Base-by-base conservation (phyloP, 2,113 vertebrate genomes). In the Lepisosteus oculatus region DNA sequence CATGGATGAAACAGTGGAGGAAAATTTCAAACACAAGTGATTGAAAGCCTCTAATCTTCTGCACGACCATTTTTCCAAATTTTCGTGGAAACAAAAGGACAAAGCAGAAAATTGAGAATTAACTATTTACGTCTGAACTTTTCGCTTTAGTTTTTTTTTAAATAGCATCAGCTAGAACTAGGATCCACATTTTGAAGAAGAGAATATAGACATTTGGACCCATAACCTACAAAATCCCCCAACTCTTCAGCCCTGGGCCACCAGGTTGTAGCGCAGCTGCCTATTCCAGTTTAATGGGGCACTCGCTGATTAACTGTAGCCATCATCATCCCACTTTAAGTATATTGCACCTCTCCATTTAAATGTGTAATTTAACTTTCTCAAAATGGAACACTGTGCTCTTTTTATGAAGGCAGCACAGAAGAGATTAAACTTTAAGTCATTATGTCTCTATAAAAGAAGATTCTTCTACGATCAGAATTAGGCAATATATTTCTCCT, bases 361-460 rank as follows among this genome's bases (percentile, higher is more conserved):
- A 80, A 80, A 85, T 79, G 78, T 83, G 76, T 83, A 81, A 83
- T 85, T 83, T 83, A 81, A 80, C 79, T 83, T 82, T 72, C 78
- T 77, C 77, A 74, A 74, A 78, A 79, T 81, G 75, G 75, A 81
- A 76, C 79, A 85, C 73, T 77, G 83, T 77, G 78, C 73, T 80
- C 74, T 65, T 81, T 82, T 81, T 75, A 80, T 80, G 74, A 75
- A 73, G 77, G 68, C 73, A 71, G 75, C 69, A 45, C 3, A 47
- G 67, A 73, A 68, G 75, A 83, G 81, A 85, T 83, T 85, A 85
- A 80, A 85, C 79, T 79, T 75, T 79, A 81, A 78, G 78, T 81
- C 83, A 85, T 85, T 85, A 81, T 79, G 75, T 75, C 77, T 83
- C 73, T 74, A 81, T 83, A 83, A 83, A 85, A 78, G 76, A 80